phyloP scores from a whole-genome alignment of 2,888 invertebrate species.

The Mythimna vitellina region DNA sequence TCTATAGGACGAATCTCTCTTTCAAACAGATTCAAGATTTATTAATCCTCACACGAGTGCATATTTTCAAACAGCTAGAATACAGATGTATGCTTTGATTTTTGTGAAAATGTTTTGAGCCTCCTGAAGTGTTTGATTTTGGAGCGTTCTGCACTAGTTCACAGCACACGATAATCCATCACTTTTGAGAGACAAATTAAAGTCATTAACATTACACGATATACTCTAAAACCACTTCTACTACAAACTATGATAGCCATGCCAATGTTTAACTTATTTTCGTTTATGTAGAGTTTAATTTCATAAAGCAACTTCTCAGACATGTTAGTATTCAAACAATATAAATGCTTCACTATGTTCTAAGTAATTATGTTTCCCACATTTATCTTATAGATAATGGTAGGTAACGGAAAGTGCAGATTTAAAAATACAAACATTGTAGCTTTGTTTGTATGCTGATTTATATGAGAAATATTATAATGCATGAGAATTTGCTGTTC shows the following conservation, averaged over 20 bases:
- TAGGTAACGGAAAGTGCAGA: constrained; percentile 40
- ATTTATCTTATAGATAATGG: constrained; percentile 54
- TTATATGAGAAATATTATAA: constrained; percentile 35
- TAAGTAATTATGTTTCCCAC: constrained; percentile 59
- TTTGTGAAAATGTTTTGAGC: background rate
- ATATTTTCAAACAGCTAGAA: background rate
- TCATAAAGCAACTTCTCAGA: constrained; percentile 8
- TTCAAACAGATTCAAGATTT: background rate
- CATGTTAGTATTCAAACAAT: constrained; percentile 42
- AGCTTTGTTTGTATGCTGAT: constrained; percentile 44
- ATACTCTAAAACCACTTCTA: constrained; percentile 26
- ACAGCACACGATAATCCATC: constrained; percentile 31
- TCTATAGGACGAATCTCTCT: background rate
- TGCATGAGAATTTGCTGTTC: background rate
- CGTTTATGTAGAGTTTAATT: background rate
- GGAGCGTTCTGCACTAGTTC: constrained; percentile 35
- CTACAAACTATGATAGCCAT: background rate
- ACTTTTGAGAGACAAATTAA: constrained; percentile 43
- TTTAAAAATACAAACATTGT: constrained; percentile 54
- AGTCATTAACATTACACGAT: constrained; percentile 36
- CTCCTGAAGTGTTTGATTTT: background rate
- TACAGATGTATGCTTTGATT: too few relatives aligned
- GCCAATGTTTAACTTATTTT: constrained; percentile 10
- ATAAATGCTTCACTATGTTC: constrained; percentile 53
- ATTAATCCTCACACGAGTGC: background rate